Evolutionary conservation across 2,797 vertebrate genomes (phyloP), one percentile per base, ranked within the genome.

Genomic region (Cossypha niveicapilla): DNA sequence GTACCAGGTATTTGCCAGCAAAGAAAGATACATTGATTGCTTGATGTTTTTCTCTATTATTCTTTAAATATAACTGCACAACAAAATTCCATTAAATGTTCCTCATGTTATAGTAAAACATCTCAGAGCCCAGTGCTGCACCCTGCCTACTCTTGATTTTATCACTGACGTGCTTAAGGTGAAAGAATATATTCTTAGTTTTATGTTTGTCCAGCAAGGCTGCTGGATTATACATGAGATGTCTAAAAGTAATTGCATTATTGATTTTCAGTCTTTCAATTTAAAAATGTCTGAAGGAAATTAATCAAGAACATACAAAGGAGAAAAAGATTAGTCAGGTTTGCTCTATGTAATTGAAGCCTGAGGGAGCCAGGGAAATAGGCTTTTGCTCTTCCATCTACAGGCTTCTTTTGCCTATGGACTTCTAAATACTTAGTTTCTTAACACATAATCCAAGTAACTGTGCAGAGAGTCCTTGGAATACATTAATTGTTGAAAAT

Each of bases 1-100:
- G 11, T 99, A 98, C 96, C 98, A 99, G 98, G 98, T 99, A 95
- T 63, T 87, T 57, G 76, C 37, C 70, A 79, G 27, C 7, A 50
- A 44, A 42, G 35, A 28, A 56, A 63, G 51, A 86, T 4, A 41
- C 18, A 63, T 93, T 18, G 9, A n/a, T 81, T 80, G n/a, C 27
- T 50, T 27, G 3, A 18, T n/a, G 5, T n/a, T 37, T 24, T 35
- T 1, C 18, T 35, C 5, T 34, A 3, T 56, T 85, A 16, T 56
- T 88, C 23, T 81, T 78, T 32, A 82, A 86, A 34, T 50, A n/a
- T 19, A n/a, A 53, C 32, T 51, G 18, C 53, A 70, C 23, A 74
- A 62, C 28, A 30, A 19, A 42, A 47, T 44, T 28, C 22, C n/a
- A 6, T 56, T 17, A 34, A 21, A 30, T 21, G 30, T 44, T 67